Conservation (phyloP, 2,888 invertebrate species). For the Pimpla rufipes region DNA sequence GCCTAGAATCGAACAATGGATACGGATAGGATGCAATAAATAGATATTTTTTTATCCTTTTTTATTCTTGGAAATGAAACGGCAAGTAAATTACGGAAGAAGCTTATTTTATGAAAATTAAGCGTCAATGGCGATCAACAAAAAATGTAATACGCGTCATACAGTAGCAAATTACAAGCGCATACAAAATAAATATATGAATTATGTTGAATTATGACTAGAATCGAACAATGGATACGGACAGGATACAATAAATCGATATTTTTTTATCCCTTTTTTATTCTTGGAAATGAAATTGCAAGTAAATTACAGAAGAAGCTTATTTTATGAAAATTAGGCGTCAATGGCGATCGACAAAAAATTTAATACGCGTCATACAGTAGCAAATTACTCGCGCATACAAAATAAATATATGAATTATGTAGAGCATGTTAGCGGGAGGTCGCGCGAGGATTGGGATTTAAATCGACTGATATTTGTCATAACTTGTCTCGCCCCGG, state of each 20-base stretch:
- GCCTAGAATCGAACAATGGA: not conserved
- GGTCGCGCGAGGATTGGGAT: slow-evolving; percentile 1
- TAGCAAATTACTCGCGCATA: not conserved
- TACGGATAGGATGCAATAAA: not conserved
- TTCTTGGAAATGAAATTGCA: not conserved
- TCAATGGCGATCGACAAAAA: not conserved
- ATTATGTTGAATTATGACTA: not conserved
- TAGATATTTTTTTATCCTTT: not conserved
- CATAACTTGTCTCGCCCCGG: slow-evolving; percentile 4
- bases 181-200: not conserved
- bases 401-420: not conserved
- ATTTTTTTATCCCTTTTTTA: not conserved
- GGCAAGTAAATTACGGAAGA: not conserved
- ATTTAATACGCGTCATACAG: not conserved
- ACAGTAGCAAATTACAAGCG: not conserved
- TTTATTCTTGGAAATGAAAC: not conserved
- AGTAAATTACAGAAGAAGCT: not conserved
- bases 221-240: not conserved
- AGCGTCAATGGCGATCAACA: not conserved
- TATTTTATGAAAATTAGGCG: not conserved
- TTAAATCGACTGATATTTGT: slow-evolving; percentile 5
- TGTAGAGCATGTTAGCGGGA: not conserved
- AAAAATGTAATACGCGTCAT: not conserved
- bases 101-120: not conserved
- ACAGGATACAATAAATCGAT: not conserved